These are phyloP conservation scores for Caenorhabditis sp. DNA, from an alignment of 2,888 invertebrate genomes.

Conservation along the genomic window DNA sequence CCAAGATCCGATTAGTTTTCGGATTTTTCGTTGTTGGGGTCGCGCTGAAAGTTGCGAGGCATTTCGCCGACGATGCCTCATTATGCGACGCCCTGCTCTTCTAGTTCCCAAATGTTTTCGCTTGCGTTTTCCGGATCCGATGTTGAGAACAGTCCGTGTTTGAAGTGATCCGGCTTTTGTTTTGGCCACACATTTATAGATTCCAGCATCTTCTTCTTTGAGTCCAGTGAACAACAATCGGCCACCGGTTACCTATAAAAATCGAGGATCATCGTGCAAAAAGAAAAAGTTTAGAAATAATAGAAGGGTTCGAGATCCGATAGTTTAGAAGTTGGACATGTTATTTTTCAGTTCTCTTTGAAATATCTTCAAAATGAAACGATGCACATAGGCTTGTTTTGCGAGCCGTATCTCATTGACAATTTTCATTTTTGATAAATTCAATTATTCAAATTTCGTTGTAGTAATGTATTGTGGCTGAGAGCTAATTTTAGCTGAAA, in stretches of 20 bases:
- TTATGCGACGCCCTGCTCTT: conserved; percentile 42
- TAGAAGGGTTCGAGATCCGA: neutral
- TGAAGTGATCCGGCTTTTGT: conserved; percentile 71
- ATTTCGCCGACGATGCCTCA: conserved; percentile 51
- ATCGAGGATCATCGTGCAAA: neutral
- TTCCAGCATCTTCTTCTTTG: conserved; percentile 77
- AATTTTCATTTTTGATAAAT: too few species aligned
- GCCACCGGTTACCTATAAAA: conserved; percentile 74
- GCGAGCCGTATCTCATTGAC: too few species aligned
- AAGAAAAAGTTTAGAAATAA: neutral
- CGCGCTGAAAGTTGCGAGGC: conserved; percentile 9
- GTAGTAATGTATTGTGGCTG: too few species aligned
- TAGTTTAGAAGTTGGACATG: neutral
- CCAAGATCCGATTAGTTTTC: conserved; percentile 37
- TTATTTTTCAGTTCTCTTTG: neutral
- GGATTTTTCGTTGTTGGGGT: conserved; percentile 10
- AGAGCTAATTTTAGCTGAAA: too few species aligned
- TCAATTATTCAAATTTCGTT: too few species aligned
- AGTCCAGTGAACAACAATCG: conserved; percentile 77
- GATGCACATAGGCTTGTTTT: neutral
- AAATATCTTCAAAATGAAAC: neutral
- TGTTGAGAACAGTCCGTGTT: conserved; percentile 63
- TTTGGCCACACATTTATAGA: conserved; percentile 78
- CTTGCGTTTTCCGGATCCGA: conserved; percentile 67
- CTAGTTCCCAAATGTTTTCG: conserved; percentile 59